phyloP scores from a whole-genome alignment of 2,797 vertebrate genomes.

The Enteromius mattozi region DNA sequence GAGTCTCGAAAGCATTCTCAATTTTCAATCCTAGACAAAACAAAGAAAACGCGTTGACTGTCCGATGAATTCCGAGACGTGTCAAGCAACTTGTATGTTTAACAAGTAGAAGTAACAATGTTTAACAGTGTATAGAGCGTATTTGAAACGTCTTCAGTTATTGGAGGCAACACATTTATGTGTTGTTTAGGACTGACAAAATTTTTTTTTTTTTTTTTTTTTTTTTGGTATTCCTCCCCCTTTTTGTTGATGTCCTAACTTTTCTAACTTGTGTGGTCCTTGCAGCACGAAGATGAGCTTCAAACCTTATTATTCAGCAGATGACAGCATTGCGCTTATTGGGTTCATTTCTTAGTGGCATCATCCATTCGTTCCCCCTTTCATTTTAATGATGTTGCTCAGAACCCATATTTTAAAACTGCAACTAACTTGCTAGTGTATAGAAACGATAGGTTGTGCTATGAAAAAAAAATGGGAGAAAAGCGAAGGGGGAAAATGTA shows the following conservation, averaged over 20 bases:
- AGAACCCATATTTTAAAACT: slow-evolving; percentile 53
- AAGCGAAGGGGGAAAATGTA: slow-evolving; percentile 59
- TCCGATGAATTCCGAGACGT: slow-evolving; percentile 20
- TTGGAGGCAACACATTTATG: slow-evolving; percentile 39
- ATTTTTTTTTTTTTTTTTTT: slow-evolving; percentile 47
- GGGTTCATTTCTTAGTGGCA: slow-evolving; percentile 55
- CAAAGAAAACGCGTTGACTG: slow-evolving; percentile 36
- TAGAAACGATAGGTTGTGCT: slow-evolving; percentile 62
- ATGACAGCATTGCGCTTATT: slow-evolving; percentile 54
- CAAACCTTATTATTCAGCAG: slow-evolving; percentile 60
- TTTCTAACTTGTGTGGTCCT: slow-evolving; percentile 61
- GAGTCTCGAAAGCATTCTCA: slow-evolving; percentile 2
- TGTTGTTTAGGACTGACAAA: slow-evolving; percentile 57
- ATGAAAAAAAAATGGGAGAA: slow-evolving; percentile 46
- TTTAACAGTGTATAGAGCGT: slow-evolving; percentile 55
- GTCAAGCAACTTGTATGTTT: slow-evolving; percentile 52
- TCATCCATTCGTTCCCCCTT: slow-evolving; percentile 32
- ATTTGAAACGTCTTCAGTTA: slow-evolving; percentile 53
- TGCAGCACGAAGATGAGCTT: slow-evolving; percentile 63
- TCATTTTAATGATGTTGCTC: slow-evolving; percentile 46
- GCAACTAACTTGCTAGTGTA: slow-evolving; percentile 62
- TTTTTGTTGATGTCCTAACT: slow-evolving; percentile 52
- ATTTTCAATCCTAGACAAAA: slow-evolving; percentile 23
- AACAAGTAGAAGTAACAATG: slow-evolving; percentile 49
- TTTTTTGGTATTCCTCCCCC: slow-evolving; percentile 50